These are phyloP conservation scores for Muscicapa comitata DNA, from an alignment of 2,797 vertebrate genomes.

Conservation along the genomic window DNA sequence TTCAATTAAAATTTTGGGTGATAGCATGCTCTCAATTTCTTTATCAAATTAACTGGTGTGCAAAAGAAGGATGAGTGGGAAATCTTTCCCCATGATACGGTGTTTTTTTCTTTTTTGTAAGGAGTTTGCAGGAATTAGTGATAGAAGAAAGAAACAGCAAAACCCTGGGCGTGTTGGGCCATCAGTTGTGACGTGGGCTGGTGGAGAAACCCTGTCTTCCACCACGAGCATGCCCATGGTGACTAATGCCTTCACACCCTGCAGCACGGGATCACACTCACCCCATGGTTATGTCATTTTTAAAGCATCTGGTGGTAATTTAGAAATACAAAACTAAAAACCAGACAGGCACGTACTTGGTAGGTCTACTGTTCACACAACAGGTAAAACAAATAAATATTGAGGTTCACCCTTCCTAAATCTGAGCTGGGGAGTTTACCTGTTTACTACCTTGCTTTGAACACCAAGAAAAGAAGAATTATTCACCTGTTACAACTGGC, in stretches of 20 bases:
- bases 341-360: not conserved
- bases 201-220: not conserved
- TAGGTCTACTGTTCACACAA: not conserved
- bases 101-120: not conserved
- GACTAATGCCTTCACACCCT: slow-evolving; percentile 44
- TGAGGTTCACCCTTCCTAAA: not conserved
- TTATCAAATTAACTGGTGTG: not conserved
- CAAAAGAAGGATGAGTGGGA: not conserved
- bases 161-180: not conserved
- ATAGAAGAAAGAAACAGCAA: slow-evolving; percentile 12
- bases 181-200: not conserved
- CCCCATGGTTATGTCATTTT: not conserved
- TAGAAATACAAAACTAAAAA: not conserved
- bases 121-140: not conserved
- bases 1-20: slow-evolving; percentile 2
- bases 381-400: not conserved
- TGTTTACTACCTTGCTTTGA: not conserved
- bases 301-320: slow-evolving; percentile 4
- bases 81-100: not conserved
- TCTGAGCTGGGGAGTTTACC: not conserved
- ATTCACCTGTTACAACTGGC: not conserved
- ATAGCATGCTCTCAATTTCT: not conserved
- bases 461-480: not conserved
- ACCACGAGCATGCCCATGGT: not conserved
- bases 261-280: not conserved